Base-by-base conservation (phyloP, 2,888 invertebrate species). In the Leptura quadrifasciata region DNA sequence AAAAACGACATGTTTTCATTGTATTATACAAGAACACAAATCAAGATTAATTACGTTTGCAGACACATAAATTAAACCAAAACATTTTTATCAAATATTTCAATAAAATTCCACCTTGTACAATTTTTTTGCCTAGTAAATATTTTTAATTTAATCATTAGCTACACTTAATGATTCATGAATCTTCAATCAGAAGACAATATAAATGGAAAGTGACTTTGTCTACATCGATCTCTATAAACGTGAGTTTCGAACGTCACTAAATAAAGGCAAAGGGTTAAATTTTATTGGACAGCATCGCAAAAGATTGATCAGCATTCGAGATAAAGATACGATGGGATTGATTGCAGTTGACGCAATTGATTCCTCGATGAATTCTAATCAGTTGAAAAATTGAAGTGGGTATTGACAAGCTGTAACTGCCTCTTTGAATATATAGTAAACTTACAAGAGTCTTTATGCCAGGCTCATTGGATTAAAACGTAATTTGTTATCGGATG, bases 271-370 rank as follows among this genome's bases (percentile, higher is more conserved):
- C 71, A 77, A 79, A 82, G 82, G 81, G 79, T 80, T 82, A 78
- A 81, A 82, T 81, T 82, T 81, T 82, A 83, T 83, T 80, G 80
- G 81, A 82, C 80, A 77, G 80, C 58, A 77, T 83, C 78, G 80
- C 77, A 72, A 80, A 81, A 81, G 80, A 79, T 80, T 76, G 78
- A 82, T 82, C 77, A 77, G 77, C 75, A 75, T 78, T 60, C 68
- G 65, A 79, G 79, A 79, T 77, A 79, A 81, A 81, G 74, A 74
- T 77, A 77, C 77, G 75, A 69, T 78, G 55, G 80, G 81, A 83
- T 83, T 83, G 84, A 84, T 84, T 81, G 83, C 81, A 79, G 73
- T 80, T 81, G 80, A 81, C 80, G 82, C 82, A 83, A 81, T 84
- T 82, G 83, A 82, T 83, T 81, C 76, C 71, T 63, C 74, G 72